phyloP scores from a whole-genome alignment of 2,113 vertebrate genomes.

The Butorides virescens region DNA sequence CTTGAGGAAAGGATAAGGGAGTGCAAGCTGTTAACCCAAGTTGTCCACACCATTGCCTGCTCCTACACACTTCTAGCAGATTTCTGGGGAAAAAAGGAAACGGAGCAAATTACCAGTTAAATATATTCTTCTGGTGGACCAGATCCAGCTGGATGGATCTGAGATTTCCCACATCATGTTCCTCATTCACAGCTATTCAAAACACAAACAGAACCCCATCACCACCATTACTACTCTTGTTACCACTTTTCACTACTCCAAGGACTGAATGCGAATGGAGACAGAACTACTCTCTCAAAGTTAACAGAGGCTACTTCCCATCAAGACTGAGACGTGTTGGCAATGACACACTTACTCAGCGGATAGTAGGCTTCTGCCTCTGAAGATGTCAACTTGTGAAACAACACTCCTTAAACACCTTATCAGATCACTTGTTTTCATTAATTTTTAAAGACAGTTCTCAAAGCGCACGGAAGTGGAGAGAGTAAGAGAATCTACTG shows the following conservation, averaged over 20 bases:
- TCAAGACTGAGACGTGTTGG: neutral
- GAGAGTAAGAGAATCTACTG: neutral
- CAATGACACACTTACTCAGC: neutral
- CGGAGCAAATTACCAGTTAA: neutral
- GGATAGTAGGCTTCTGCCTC: neutral
- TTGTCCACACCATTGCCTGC: neutral
- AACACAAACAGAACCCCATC: neutral
- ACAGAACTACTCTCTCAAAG: neutral
- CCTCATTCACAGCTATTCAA: neutral
- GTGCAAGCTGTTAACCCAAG: neutral
- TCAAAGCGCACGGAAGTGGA: neutral
- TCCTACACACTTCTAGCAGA: neutral
- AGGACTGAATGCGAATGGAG: neutral
- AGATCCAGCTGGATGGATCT: neutral
- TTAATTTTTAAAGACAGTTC: neutral
- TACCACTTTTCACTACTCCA: neutral
- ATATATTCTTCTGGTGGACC: neutral
- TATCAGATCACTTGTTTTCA: neutral
- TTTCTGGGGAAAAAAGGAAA: neutral
- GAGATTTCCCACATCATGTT: neutral
- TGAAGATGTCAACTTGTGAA: neutral
- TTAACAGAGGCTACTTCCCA: neutral
- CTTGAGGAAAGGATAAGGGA: neutral
- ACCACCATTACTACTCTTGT: neutral
- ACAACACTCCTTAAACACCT: neutral